Evolutionary conservation across 2,113 vertebrate species (phyloP), one percentile per base, ranked within the genome.

Genomic region (Centropus bengalensis): DNA sequence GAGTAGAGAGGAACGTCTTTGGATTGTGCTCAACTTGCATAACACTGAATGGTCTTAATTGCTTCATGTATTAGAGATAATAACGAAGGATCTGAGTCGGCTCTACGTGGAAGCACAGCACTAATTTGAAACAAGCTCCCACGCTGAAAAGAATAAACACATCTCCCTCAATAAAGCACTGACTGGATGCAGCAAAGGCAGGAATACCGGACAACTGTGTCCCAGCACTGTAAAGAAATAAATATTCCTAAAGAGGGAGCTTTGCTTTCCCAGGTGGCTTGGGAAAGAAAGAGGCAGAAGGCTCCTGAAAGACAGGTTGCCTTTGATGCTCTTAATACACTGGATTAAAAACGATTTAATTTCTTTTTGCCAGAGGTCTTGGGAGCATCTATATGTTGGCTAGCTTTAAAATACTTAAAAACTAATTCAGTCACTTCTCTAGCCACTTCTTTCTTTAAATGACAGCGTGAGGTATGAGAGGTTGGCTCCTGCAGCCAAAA

Each of bases 341-440:
- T 62, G 74, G 51, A 82, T 75, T 66, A 88, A 86, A 83, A 93
- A 69, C n/a, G 60, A 80, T 77, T 85, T 76, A 6, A 77, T 91
- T 73, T 66, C 13, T 85, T 82, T 88, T 91, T 90, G 82, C 76
- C 85, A 96, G 87, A 96, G 82, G 86, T 91, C 90, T 88, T 73
- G 17, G 86, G 63, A 86, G 42, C 59, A 88, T 74, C 79, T 83
- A 4, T 83, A 63, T 51, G 71, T 91, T 94, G 55, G 92, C 55
- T 83, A 77, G 59, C 68, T 83, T 96, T 70, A 91, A 76, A 76
- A 88, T 93, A 88, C 83, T 90, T 93, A 66, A 73, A 82, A 89
- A 91, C 12, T 82, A 93, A 93, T 88, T 85, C 56, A 26, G 73
- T 55, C 59, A 24, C 85, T 86, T 83, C 64, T 88, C 90, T 90